A percentile compares a stretch with the other conserved stretches of the same genome.
phyloP scores from a whole-genome alignment of 2,113 vertebrate species.

The Dipodomys merriami region DNA sequence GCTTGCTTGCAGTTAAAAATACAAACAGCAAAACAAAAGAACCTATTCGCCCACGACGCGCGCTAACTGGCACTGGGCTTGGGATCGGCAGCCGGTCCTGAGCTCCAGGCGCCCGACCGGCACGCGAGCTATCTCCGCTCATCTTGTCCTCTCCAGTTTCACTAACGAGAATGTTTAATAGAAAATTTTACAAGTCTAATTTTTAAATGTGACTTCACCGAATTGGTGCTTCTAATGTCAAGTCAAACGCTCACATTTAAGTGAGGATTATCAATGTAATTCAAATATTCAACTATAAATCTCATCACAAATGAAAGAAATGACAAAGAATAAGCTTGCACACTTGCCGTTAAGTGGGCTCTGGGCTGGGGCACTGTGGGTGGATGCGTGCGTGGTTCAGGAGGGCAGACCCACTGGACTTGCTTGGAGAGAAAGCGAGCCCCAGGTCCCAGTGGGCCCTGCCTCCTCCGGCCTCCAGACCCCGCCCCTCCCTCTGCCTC shows the following conservation, averaged over 20 bases:
- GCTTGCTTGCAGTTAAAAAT: conserved; percentile 47
- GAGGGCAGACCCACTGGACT: neutral
- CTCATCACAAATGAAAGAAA: neutral
- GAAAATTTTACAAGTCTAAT: neutral
- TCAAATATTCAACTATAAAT: neutral
- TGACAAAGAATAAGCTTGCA: neutral
- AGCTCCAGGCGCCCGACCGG: neutral
- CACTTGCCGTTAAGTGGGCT: neutral
- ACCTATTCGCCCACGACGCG: neutral
- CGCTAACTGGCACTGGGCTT: neutral
- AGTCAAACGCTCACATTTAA: neutral
- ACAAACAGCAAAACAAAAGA: neutral
- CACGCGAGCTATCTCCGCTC: neutral
- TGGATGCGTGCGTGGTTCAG: neutral
- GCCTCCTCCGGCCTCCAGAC: neutral
- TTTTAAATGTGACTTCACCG: neutral
- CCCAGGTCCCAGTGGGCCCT: too few species aligned
- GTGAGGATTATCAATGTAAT: neutral
- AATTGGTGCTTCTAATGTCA: neutral
- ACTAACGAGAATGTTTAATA: neutral
- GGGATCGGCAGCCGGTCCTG: neutral
- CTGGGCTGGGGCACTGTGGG: neutral
- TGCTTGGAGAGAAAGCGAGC: neutral
- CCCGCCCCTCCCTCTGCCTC: too few species aligned
- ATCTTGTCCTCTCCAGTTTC: neutral